Conservation (phyloP, 2,888 invertebrate genomes). For the Sinodicranocentrus sp. region DNA sequence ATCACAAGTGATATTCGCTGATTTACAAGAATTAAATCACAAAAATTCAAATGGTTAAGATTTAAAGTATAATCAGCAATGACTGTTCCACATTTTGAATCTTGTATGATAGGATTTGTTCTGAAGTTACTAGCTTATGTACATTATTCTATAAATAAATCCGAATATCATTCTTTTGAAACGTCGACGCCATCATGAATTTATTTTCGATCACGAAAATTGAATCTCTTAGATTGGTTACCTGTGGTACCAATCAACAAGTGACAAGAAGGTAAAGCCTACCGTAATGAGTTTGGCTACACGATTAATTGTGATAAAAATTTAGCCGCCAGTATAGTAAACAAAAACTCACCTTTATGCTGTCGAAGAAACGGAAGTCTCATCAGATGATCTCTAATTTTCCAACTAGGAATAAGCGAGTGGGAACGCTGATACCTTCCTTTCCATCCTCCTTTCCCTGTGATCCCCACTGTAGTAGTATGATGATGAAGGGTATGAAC, state of each 20-base stretch:
- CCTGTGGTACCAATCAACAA: too few species aligned
- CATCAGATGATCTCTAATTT: constrained; percentile 75
- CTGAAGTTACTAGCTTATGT: not conserved
- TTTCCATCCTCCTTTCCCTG: constrained; percentile 47
- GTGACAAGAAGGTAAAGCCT: too few species aligned
- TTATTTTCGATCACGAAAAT: too few species aligned
- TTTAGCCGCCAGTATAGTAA: too few species aligned
- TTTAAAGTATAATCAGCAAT: too few species aligned
- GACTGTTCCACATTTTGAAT: too few species aligned
- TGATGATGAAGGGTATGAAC: constrained; percentile 35
- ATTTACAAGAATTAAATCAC: not conserved
- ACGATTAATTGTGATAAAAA: too few species aligned
- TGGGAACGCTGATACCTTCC: constrained; percentile 73
- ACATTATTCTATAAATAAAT: not conserved
- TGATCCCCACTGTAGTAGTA: not conserved
- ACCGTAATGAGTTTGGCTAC: too few species aligned
- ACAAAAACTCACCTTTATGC: constrained; percentile 71
- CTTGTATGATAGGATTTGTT: not conserved
- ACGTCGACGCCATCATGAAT: too few species aligned
- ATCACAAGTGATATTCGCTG: too few species aligned
- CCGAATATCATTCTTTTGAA: not conserved
- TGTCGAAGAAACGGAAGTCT: constrained; percentile 74
- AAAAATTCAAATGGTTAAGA: not conserved
- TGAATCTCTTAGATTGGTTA: too few species aligned
- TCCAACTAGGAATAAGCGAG: constrained; percentile 76